These are phyloP conservation scores for Heteromurus nitidus DNA, from an alignment of 2,888 invertebrate genomes.

Conservation along the genomic window DNA sequence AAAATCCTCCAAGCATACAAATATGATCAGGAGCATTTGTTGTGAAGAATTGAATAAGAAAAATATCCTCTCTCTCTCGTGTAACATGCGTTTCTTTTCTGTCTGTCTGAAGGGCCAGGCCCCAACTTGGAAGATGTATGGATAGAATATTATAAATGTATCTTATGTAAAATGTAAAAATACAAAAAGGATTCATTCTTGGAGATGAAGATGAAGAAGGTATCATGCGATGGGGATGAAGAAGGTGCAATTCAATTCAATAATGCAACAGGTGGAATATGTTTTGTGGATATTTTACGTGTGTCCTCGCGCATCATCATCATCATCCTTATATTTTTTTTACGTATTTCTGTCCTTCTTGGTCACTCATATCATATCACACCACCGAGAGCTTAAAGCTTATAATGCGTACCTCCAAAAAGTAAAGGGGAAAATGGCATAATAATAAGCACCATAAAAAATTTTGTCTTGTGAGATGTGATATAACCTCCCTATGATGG, in stretches of 20 bases:
- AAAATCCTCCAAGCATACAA: too few species aligned
- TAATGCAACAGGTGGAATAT: conserved; percentile 20
- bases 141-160: too few species aligned
- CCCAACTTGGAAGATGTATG: neutral
- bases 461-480: conserved; percentile 11
- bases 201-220: too few species aligned
- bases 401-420: too few species aligned
- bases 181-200: too few species aligned
- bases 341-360: neutral
- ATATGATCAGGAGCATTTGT: too few species aligned
- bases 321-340: neutral
- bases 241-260: conserved; percentile 3
- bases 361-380: conserved; percentile 3
- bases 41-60: too few species aligned
- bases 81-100: too few species aligned
- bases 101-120: neutral
- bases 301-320: neutral
- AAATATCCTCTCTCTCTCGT: too few species aligned
- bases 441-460: conserved; percentile 25
- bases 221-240: too few species aligned
- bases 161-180: too few species aligned
- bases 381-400: neutral
- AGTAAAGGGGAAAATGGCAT: neutral
- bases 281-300: neutral
- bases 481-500: neutral